Evolutionary conservation across 2,113 vertebrate genomes (phyloP), one percentile per base, ranked within the genome.

Genomic region (Melospiza georgiana): DNA sequence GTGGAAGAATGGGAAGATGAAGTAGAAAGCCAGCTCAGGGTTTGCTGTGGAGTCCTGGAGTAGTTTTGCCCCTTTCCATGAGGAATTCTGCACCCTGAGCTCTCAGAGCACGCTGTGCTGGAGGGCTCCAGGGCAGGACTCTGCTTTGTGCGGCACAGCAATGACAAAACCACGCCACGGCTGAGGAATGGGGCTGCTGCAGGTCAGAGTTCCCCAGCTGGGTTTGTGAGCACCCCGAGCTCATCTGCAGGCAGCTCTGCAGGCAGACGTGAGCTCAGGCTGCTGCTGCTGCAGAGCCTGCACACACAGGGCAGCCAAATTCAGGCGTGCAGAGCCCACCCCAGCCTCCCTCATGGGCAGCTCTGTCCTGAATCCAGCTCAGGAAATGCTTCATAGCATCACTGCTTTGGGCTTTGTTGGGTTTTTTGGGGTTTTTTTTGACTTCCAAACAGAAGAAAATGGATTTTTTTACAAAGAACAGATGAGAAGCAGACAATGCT

Each of bases 21-120:
- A 69, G 59, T 3, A 54, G 46, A 80, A 80, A 37, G 58, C 11
- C n/a, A 95, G 68, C 93, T 31, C n/a, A 41, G 92, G 92, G 77
- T 94, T 97, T 95, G 89, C 59, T 84, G 90, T 16, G 37, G 93
- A 94, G 84, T 63, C 81, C 95, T 94, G 91, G 63, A 58, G 65
- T 33, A 76, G 94, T 57, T 51, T 25, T 72, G 61, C 79, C 90
- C 93, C 95, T 97, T 90, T 74, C 49, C 87, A 63, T 4, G 13
- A 83, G 44, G 79, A 48, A 68, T 69, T 63, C 23, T 3, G 35
- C 44, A 0, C 17, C 2, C 2, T 7, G 39, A 21, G 55, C 35
- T 77, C 69, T 5, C 3, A 5, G 31, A 13, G 13, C 20, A 15
- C 14, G 9, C 51, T 1, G 39, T 14, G 33, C 59, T 27, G 65